Percentiles rank a stretch among this genome's conserved stretches.
phyloP scores from a whole-genome alignment of 2,113 vertebrate species.

The Lasiurus cinereus region DNA sequence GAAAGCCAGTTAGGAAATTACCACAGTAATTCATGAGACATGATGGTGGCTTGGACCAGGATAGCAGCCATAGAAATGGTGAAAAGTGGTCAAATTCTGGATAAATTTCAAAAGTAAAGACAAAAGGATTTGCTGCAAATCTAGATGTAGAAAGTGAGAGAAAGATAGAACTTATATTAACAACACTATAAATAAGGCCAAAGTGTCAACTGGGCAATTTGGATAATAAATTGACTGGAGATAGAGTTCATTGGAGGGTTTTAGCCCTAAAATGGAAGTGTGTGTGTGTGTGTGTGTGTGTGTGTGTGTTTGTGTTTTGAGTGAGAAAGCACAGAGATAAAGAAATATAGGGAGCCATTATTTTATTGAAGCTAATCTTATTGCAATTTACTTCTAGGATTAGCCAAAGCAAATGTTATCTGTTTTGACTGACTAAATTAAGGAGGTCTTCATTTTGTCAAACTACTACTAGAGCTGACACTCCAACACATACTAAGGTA shows the following conservation, averaged over 20 bases:
- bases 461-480: neutral
- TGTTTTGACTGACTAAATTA: neutral
- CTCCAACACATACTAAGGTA: slow-evolving; percentile 15
- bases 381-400: neutral
- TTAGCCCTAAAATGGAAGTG: neutral
- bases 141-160: neutral
- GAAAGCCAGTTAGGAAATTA: slow-evolving; percentile 32
- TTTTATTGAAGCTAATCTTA: slow-evolving; percentile 17
- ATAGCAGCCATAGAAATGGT: neutral
- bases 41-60: neutral
- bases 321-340: neutral
- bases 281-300: neutral
- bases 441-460: slow-evolving; percentile 25
- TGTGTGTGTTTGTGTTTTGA: neutral
- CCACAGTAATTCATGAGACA: neutral
- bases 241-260: slow-evolving; percentile 23
- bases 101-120: slow-evolving; percentile 42
- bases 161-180: slow-evolving; percentile 37
- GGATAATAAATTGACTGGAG: neutral
- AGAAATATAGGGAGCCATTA: neutral
- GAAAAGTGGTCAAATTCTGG: neutral
- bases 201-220: slow-evolving; percentile 23
- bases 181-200: neutral
- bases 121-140: slow-evolving; percentile 18
- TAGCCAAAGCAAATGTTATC: slow-evolving; percentile 31